These are phyloP conservation scores for Furcifer pardalis DNA, from an alignment of 2,797 vertebrate genomes.

Conservation along the genomic window DNA sequence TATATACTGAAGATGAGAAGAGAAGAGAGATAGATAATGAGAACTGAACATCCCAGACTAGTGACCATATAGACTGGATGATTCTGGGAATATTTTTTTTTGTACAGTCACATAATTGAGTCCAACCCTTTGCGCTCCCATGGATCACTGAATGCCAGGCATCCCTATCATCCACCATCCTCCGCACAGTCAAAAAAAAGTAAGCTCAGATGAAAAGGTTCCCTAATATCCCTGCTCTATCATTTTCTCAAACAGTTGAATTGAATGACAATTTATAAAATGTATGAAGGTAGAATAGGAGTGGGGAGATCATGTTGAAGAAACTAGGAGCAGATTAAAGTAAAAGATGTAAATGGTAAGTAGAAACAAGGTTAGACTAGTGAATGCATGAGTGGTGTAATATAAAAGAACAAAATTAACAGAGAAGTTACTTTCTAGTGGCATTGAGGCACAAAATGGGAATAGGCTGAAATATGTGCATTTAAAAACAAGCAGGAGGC, in stretches of 20 bases:
- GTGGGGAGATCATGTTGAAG: background rate
- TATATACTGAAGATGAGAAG: background rate
- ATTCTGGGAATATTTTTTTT: background rate
- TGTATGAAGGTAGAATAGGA: background rate
- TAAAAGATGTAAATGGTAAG: background rate
- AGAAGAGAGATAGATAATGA: background rate
- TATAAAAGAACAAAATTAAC: background rate
- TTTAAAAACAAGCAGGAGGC: background rate
- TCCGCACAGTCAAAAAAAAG: background rate
- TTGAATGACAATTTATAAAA: background rate
- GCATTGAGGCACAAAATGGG: background rate
- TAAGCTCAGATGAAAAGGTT: background rate
- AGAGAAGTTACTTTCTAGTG: background rate
- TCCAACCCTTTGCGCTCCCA: no score
- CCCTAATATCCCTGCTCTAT: background rate
- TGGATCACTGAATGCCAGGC: no score
- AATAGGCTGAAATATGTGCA: background rate
- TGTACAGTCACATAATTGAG: background rate
- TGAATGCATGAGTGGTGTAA: background rate
- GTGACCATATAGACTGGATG: no score
- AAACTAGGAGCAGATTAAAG: background rate
- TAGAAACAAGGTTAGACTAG: background rate
- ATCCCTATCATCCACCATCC: no score
- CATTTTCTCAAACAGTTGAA: background rate
- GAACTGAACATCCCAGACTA: background rate